These are phyloP conservation scores for Aphaenogaster floridana DNA, from an alignment of 1,140 invertebrate genomes.

Conservation along the genomic window DNA sequence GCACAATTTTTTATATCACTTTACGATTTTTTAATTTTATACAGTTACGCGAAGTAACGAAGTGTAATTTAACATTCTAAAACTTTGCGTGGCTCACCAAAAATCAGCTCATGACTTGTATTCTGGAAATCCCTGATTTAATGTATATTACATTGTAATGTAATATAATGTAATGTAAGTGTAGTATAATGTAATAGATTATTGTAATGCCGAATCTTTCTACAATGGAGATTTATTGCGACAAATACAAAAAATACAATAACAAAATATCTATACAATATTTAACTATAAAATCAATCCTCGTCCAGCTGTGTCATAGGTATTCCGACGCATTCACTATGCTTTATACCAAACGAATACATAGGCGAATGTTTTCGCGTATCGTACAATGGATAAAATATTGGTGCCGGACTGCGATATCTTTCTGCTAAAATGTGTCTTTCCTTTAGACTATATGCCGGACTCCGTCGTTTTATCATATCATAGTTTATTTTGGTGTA, in stretches of 20 bases:
- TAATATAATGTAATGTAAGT: too few relatives aligned
- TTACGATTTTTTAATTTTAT: neutral
- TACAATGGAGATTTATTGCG: neutral
- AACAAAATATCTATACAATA: slow-evolving; percentile 9
- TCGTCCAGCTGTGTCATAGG: slow-evolving; percentile 78
- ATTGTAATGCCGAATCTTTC: too few relatives aligned
- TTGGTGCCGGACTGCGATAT: slow-evolving; percentile 78
- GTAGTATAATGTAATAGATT: too few relatives aligned
- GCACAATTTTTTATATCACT: too few relatives aligned
- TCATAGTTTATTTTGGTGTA: slow-evolving; percentile 76
- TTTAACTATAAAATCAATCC: slow-evolving; percentile 61
- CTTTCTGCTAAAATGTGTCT: slow-evolving; percentile 38
- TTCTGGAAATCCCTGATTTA: neutral
- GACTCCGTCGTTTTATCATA: slow-evolving; percentile 76
- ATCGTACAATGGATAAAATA: slow-evolving; percentile 76
- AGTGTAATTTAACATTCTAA: neutral
- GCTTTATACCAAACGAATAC: slow-evolving; percentile 82
- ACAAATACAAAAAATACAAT: neutral
- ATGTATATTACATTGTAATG: too few relatives aligned
- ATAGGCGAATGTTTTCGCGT: slow-evolving; percentile 74
- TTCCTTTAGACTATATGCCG: slow-evolving; percentile 80
- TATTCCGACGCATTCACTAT: slow-evolving; percentile 80
- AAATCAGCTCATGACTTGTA: neutral
- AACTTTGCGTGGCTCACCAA: neutral
- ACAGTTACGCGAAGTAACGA: neutral